Percentiles rank a stretch among this genome's conserved stretches.
Conservation (phyloP, 1,140 invertebrate species). For the Sitobion miscanthi region DNA sequence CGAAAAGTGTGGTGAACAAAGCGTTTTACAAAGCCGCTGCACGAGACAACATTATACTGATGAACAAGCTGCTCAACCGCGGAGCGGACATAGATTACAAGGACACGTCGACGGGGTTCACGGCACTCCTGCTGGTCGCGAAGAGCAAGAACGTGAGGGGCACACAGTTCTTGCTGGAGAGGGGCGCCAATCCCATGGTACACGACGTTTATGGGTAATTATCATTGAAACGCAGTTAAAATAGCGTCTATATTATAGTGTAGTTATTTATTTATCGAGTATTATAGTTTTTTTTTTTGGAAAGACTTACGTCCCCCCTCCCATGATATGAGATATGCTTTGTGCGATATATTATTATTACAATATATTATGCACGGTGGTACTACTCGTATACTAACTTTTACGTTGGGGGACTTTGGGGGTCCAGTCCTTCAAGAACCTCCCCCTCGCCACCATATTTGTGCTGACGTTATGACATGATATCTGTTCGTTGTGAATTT, state of each 20-base stretch:
- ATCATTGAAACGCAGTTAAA: background rate
- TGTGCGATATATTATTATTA: too few species aligned
- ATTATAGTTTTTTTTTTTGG: too few species aligned
- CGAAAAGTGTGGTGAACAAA: background rate
- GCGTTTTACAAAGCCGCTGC: background rate
- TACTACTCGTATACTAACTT: too few species aligned
- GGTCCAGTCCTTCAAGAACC: too few species aligned
- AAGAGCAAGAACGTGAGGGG: background rate
- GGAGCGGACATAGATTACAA: background rate
- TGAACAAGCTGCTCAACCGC: conserved; percentile 45
- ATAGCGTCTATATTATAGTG: too few species aligned
- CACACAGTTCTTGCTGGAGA: conserved; percentile 15
- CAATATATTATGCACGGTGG: too few species aligned
- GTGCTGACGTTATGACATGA: too few species aligned
- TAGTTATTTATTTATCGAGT: too few species aligned
- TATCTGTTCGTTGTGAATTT: background rate
- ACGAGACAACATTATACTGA: background rate
- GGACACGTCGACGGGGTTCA: background rate
- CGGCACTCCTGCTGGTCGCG: background rate
- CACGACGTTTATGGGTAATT: background rate
- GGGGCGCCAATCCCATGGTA: background rate
- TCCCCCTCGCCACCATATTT: too few species aligned
- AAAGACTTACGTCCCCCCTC: too few species aligned
- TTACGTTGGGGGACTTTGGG: too few species aligned
- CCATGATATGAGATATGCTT: too few species aligned